phyloP scores from a whole-genome alignment of 2,797 vertebrate species.

The Glossophaga mutica region DNA sequence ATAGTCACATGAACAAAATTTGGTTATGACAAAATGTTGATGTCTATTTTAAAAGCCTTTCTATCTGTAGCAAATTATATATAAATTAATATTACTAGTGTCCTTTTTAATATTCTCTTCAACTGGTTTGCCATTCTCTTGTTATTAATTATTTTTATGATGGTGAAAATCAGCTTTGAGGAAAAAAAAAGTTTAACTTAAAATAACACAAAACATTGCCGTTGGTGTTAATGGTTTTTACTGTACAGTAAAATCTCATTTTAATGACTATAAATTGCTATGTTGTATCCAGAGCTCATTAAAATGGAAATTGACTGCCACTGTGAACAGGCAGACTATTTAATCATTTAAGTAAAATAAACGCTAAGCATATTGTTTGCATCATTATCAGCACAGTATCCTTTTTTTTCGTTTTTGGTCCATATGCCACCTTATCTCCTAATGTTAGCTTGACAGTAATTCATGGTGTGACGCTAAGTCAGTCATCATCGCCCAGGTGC shows the following conservation, averaged over 20 bases:
- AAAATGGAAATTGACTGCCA: conserved; percentile 33
- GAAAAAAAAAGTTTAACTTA: conserved; percentile 13
- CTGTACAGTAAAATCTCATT: neutral
- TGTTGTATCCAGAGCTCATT: conserved; percentile 13
- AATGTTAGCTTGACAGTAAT: neutral
- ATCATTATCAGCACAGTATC: neutral
- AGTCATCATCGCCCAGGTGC: neutral
- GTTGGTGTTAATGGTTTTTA: neutral
- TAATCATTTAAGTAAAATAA: neutral
- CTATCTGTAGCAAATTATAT: neutral
- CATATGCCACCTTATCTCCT: neutral
- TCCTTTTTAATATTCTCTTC: neutral
- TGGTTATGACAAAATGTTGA: neutral
- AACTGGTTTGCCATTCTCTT: neutral
- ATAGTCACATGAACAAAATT: neutral
- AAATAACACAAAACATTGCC: neutral
- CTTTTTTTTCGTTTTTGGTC: neutral
- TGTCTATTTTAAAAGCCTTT: neutral
- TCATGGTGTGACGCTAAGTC: neutral
- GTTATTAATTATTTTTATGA: conserved; percentile 4
- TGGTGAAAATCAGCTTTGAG: conserved; percentile 3
- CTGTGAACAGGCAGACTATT: neutral
- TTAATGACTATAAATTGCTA: neutral
- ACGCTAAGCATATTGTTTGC: neutral
- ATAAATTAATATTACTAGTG: neutral